Evolutionary conservation across 64 coral and sea anemone genomes (phyloP), one percentile per base, ranked within the genome.

Genomic region (Stylophora pistillata): DNA sequence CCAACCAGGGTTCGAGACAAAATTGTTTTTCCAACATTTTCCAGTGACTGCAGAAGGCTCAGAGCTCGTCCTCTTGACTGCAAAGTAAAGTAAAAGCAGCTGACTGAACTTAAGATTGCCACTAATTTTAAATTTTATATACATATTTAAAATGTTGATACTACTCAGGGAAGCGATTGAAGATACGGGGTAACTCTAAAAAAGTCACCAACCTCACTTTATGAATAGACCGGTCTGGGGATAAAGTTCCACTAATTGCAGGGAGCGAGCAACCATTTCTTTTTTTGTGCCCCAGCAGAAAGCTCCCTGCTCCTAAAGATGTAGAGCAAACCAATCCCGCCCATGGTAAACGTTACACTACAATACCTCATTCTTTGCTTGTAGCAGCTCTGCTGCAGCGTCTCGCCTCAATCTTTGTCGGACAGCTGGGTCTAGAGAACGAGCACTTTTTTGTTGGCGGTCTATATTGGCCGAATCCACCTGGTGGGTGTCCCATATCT

Each of bases 1-100:
- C 89, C 89, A 34, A 76, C 57, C 1, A 91, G 18, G 5, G 26
- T 82, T 32, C 47, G 80, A 16, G 89, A 91, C 55, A 91, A 85
- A 18, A 91, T 74, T 13, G 78, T 77, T 5, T 28, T 71, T 6
- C 89, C 89, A 11, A 79, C 77, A 29, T 59, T 56, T 17, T 79
- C 77, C 23, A 79, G 77, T 5, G 77, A 79, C 25, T 79, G 23
- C 20, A 79, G 15, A 17, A 79, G 30, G 59, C 25, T 13, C 16
- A 79, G 29, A 56, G 55, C 77, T 30, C 56, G 54, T 79, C 30
- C 27, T 59, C 30, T 33, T 28, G 77, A 58, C 77, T 79, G 14
- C 21, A 58, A 59, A 23, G 12, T 47, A 54, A n/a, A 52, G 53
- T 21, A 53, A 76, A 0, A 1, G 37, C 37, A 47, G 37, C 37